These are phyloP conservation scores for Orgyia antiqua DNA, from an alignment of 2,888 invertebrate species.

Conservation along the genomic window DNA sequence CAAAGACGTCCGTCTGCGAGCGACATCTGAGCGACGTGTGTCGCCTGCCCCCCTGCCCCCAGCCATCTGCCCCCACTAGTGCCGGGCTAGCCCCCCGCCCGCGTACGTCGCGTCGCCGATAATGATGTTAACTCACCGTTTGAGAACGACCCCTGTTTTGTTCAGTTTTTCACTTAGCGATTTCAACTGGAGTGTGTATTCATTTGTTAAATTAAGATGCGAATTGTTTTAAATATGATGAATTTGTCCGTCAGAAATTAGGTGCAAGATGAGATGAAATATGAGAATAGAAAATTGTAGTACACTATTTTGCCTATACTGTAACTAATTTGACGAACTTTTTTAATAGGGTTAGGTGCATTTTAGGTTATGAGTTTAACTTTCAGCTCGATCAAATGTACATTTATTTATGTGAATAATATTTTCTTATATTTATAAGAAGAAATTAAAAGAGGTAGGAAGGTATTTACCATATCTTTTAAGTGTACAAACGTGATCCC, in stretches of 20 bases:
- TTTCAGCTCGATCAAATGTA: too few species aligned
- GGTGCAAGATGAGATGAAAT: too few species aligned
- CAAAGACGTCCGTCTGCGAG: constrained; percentile 76
- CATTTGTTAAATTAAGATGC: constrained; percentile 18
- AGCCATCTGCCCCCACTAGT: constrained; percentile 10
- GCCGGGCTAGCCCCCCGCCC: constrained; percentile 11
- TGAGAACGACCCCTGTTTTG: constrained; percentile 59
- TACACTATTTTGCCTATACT: too few species aligned
- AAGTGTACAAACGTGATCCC: too few species aligned
- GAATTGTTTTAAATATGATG: neutral
- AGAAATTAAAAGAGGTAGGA: too few species aligned
- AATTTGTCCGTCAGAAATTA: constrained; percentile 11
- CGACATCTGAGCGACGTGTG: constrained; percentile 76
- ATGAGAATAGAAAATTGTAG: too few species aligned
- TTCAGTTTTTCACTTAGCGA: constrained; percentile 62
- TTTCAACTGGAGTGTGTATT: constrained; percentile 29
- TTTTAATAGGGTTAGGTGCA: too few species aligned
- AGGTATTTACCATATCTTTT: too few species aligned
- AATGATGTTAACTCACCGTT: constrained; percentile 75
- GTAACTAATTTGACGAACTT: too few species aligned
- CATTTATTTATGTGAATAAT: too few species aligned
- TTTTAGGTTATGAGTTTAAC: too few species aligned
- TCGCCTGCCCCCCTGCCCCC: constrained; percentile 47
- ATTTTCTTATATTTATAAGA: too few species aligned
- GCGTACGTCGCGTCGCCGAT: constrained; percentile 42